Evolutionary conservation across 2,113 vertebrate genomes (phyloP).

Genomic region (Camelus bactrianus): DNA sequence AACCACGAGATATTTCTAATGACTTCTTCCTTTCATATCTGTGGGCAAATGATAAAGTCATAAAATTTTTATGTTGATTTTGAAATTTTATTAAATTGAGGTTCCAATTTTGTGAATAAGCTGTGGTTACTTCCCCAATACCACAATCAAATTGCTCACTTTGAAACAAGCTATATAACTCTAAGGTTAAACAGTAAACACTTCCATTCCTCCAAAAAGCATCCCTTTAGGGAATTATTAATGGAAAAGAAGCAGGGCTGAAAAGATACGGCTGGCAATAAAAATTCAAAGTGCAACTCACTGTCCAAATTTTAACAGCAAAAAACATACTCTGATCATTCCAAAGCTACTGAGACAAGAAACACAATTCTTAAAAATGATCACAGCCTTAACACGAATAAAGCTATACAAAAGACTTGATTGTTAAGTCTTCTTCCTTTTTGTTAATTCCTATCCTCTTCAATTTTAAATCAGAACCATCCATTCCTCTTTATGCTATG

Average conservation of each 20-base stretch:
- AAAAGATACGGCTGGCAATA: conserved; percentile 82
- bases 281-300: conserved; percentile 81
- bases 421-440: background rate
- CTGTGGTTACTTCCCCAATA: background rate
- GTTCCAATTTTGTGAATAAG: conserved; percentile 35
- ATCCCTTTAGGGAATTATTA: conserved; percentile 78
- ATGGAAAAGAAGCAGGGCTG: conserved; percentile 80
- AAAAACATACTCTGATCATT: conserved; percentile 75
- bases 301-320: conserved; percentile 80
- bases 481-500: conserved; percentile 28
- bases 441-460: conserved; percentile 2
- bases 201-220: conserved; percentile 78
- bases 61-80: conserved; percentile 31
- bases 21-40: conserved; percentile 24
- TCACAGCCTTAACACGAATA: conserved; percentile 68
- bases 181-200: conserved; percentile 83
- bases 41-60: conserved; percentile 8
- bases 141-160: conserved; percentile 28
- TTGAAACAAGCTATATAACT: conserved; percentile 79
- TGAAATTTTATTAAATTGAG: conserved; percentile 53
- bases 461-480: conserved; percentile 3
- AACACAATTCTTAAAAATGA: conserved; percentile 73
- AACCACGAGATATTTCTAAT: background rate
- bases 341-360: conserved; percentile 72
- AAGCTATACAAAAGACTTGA: conserved; percentile 11